These are phyloP conservation scores for Anodontia alba DNA, from an alignment of 2,888 invertebrate species.

Conservation along the genomic window DNA sequence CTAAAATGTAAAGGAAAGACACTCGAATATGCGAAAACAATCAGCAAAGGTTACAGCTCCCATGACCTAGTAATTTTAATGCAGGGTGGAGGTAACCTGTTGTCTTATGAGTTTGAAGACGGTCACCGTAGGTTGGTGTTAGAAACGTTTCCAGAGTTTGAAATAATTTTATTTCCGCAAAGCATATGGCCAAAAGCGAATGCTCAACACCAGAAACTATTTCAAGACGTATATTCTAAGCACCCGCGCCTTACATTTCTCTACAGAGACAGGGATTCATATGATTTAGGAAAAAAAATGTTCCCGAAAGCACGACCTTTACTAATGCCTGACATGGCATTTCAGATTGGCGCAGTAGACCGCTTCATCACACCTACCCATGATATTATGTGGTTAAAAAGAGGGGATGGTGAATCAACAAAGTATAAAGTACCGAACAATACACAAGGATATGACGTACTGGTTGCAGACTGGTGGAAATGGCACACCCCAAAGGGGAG, in stretches of 20 bases:
- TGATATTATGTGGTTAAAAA: too few species aligned
- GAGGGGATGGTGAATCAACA: constrained; percentile 41
- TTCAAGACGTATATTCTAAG: neutral
- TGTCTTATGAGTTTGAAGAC: too few species aligned
- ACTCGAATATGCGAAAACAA: neutral
- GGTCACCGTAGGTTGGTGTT: neutral
- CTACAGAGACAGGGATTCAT: too few species aligned
- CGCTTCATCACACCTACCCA: too few species aligned
- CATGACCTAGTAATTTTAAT: too few species aligned
- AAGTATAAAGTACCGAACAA: constrained; percentile 12
- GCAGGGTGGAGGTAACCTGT: too few species aligned
- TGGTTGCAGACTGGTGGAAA: neutral
- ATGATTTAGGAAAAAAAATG: too few species aligned
- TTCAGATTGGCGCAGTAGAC: too few species aligned
- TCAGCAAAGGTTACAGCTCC: neutral
- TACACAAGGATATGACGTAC: neutral
- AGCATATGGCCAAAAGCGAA: neutral
- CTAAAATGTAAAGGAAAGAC: neutral
- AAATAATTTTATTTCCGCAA: neutral
- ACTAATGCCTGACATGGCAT: too few species aligned
- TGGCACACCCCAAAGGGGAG: constrained; percentile 10
- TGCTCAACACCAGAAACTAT: neutral
- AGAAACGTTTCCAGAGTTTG: neutral
- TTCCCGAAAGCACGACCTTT: too few species aligned
- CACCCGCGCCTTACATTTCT: constrained; percentile 14